phyloP scores from a whole-genome alignment of 2,797 vertebrate genomes.

The Catharus ustulatus region DNA sequence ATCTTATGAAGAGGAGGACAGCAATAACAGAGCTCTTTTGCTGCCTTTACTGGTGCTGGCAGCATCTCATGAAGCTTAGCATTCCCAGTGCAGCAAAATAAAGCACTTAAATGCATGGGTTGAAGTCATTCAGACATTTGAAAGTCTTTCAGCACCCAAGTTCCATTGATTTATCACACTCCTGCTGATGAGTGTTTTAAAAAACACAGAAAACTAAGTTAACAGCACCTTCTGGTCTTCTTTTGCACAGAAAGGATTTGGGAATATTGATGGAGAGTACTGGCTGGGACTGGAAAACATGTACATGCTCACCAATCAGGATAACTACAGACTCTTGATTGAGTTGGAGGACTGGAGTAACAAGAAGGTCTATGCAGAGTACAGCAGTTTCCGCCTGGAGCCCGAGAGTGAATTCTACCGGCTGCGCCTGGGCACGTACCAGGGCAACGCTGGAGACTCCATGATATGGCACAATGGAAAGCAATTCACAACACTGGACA shows the following conservation, averaged over 20 bases:
- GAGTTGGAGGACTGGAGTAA: slow-evolving; percentile 98
- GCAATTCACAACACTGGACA: slow-evolving; percentile 96
- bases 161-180: neutral
- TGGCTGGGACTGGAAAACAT: slow-evolving; percentile 97
- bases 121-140: neutral
- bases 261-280: slow-evolving; percentile 94
- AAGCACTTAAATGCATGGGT: neutral
- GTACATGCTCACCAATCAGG: slow-evolving; percentile 91
- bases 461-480: slow-evolving; percentile 96
- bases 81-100: neutral
- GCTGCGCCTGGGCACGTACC: slow-evolving; percentile 92
- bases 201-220: neutral
- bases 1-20: neutral
- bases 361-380: slow-evolving; percentile 97
- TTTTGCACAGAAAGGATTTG: slow-evolving; percentile 92
- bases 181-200: neutral
- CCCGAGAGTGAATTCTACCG: slow-evolving; percentile 90
- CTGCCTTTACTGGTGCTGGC: neutral
- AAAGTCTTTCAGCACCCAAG: neutral
- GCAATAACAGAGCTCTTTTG: neutral
- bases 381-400: slow-evolving; percentile 95
- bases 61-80: neutral
- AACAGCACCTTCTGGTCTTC: neutral
- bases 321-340: slow-evolving; percentile 92
- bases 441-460: slow-evolving; percentile 96